These are phyloP conservation scores for Catonia carolina DNA, from an alignment of 2,888 invertebrate species.

Conservation along the genomic window DNA sequence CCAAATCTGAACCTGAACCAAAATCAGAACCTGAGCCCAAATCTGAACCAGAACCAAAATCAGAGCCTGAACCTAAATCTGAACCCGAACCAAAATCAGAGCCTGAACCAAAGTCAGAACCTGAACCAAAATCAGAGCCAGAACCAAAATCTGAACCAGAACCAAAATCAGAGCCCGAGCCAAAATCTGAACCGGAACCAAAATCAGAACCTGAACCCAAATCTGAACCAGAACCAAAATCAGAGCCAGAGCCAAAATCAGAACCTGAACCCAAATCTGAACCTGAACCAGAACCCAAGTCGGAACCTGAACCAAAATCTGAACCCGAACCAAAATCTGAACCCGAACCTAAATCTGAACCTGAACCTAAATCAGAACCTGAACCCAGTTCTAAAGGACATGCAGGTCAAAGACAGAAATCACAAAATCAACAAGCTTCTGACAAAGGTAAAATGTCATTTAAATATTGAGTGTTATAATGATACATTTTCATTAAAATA, in stretches of 20 bases:
- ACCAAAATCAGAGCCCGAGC: constrained; percentile 43
- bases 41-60: constrained; percentile 41
- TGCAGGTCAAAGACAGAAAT: constrained; percentile 42
- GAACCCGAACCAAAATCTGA: constrained; percentile 43
- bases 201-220: constrained; percentile 41
- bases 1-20: constrained; percentile 43
- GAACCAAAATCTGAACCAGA: constrained; percentile 45
- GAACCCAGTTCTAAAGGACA: constrained; percentile 39
- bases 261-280: constrained; percentile 42
- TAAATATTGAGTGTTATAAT: no score
- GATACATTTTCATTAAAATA: no score
- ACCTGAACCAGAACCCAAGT: constrained; percentile 41
- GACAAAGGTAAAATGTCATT: constrained; percentile 8
- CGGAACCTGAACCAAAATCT: constrained; percentile 43
- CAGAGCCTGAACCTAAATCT: constrained; percentile 42
- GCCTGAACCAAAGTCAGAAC: constrained; percentile 40
- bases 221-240: constrained; percentile 42
- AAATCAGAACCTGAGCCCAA: constrained; percentile 41
- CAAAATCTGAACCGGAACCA: constrained; percentile 42
- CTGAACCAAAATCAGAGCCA: constrained; percentile 40
- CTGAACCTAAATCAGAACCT: constrained; percentile 42
- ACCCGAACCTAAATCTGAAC: constrained; percentile 40
- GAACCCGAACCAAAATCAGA: constrained; percentile 39
- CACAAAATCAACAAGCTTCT: neutral
- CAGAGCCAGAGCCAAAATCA: constrained; percentile 42